Percentiles rank a stretch among this genome's conserved stretches.
phyloP scores from a whole-genome alignment of 2,113 vertebrate genomes.

The Miniopterus natalensis region DNA sequence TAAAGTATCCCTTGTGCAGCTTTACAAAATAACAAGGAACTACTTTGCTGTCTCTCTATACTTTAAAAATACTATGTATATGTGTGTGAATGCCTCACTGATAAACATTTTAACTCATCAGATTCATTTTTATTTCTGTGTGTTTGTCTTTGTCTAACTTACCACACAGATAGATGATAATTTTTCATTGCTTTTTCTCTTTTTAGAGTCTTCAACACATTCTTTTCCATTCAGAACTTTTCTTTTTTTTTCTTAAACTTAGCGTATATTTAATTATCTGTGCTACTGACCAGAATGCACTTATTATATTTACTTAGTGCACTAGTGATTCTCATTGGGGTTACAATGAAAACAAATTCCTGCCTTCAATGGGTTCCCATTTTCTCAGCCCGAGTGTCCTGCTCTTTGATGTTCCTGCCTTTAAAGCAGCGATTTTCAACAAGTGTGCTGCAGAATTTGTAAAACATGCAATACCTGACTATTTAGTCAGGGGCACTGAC shows the following conservation, averaged over 20 bases:
- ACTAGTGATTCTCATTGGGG: not conserved
- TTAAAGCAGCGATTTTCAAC: not conserved
- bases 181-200: conserved; percentile 27
- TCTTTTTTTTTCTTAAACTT: not conserved
- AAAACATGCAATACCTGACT: not conserved
- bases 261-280: not conserved
- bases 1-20: not conserved
- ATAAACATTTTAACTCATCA: conserved; percentile 28
- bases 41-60: not conserved
- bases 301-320: not conserved
- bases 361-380: not conserved
- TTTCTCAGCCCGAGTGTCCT: not conserved
- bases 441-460: not conserved
- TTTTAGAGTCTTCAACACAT: not conserved
- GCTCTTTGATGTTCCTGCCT: not conserved
- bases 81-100: not conserved
- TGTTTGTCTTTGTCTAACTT: not conserved
- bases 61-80: conserved; percentile 30
- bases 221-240: not conserved
- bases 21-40: conserved; percentile 30
- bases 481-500: not conserved
- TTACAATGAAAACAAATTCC: not conserved
- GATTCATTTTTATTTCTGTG: not conserved
- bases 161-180: not conserved
- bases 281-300: not conserved